Evolutionary conservation across 2,888 invertebrate species (phyloP), one percentile per base, ranked within the genome.

Genomic region (Tachina grossa): DNA sequence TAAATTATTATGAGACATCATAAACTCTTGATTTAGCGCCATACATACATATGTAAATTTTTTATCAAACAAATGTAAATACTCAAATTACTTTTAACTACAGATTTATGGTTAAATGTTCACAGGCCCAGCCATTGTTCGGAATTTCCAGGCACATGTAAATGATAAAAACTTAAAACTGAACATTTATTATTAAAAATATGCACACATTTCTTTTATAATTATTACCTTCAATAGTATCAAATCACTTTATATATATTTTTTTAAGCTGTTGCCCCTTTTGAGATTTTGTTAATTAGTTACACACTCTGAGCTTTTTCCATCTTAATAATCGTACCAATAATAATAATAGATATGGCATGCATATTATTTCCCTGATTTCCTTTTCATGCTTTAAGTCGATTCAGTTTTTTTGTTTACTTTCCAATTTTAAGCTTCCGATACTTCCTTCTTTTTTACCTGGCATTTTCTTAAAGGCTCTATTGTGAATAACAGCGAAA

Each of bases 61-160:
- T 45, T 55, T 14, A 11, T 22, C 39, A 45, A 47, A 22, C 68
- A 39, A 66, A 74, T 76, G 61, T 82, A 77, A 71, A 76, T 83
- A 71, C 65, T 19, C 16, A 83, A 63, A 39, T 14, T 2, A 65
- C 41, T 31, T 43, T 41, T 19, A 68, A 49, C 68, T 43, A 71
- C 75, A 83, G 85, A 85, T 51, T 76, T 85, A 47, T 83, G 79
- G 85, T 55, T 77, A 57, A 85, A 80, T 77, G 59, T 85, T 53
- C 83, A 79, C 85, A 66, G 83, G 75, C 79, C 85, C 79, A 85
- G 85, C 72, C 79, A 85, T 68, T 85, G 79, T 68, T 68, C 66
- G 79, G 85, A 85, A 22, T 85, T 85, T 79, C 83, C 85, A 80
- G 79, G 72, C 79, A 83, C 79, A 80, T 85, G 83, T 85, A 85